phyloP scores from a whole-genome alignment of 1,140 invertebrate species.

The Ceratosolen fusciceps region DNA sequence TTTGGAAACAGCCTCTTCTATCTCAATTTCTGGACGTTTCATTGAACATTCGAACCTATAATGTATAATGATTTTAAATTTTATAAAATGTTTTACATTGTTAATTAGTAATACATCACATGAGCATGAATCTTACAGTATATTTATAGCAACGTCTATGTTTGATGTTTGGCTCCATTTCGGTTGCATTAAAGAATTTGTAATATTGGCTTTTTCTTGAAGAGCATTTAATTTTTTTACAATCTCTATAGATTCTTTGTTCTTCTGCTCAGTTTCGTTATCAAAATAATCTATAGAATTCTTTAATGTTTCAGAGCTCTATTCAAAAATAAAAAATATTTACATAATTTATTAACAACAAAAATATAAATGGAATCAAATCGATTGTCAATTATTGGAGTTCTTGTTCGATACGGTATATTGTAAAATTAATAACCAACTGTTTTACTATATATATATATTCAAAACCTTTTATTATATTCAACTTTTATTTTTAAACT shows the following conservation, averaged over 20 bases:
- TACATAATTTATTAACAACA: constrained; percentile 8
- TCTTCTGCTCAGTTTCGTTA: background rate
- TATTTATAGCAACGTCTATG: constrained; percentile 27
- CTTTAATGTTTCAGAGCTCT: constrained; percentile 9
- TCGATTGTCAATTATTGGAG: background rate
- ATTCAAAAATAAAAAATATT: constrained; percentile 29
- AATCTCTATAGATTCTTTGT: background rate
- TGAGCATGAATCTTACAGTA: constrained; percentile 24
- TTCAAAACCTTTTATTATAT: no score
- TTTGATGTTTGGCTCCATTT: background rate
- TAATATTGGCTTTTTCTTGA: constrained; percentile 5
- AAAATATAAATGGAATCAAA: background rate
- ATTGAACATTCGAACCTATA: constrained; percentile 36
- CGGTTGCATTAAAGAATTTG: constrained; percentile 5
- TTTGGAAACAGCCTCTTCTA: constrained; percentile 5
- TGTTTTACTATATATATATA: no score
- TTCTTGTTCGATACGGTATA: no score
- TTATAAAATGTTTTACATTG: background rate
- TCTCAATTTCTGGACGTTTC: constrained; percentile 32
- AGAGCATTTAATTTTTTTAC: background rate
- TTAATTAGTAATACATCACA: background rate
- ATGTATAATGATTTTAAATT: background rate
- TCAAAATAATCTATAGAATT: constrained; percentile 20
- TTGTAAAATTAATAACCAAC: no score
- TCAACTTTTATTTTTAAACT: no score